A percentile compares a stretch with the other conserved stretches of the same genome.
These are phyloP conservation scores for Notodonta ziczac DNA, from an alignment of 2,888 invertebrate species.

Conservation along the genomic window DNA sequence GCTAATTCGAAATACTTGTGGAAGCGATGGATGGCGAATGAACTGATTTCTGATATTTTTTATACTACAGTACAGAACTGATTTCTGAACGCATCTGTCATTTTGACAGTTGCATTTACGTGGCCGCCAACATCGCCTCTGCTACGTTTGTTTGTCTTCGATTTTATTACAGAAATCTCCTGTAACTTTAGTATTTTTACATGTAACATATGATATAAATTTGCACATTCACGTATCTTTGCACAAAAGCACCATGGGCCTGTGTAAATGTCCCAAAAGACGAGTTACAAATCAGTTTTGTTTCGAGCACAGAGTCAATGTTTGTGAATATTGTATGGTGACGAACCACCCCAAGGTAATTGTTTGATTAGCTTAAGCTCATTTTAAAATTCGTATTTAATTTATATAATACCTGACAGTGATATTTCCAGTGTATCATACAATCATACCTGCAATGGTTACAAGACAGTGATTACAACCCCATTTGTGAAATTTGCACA, in stretches of 20 bases:
- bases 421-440: conserved; percentile 94
- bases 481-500: conserved; percentile 95
- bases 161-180: conserved; percentile 23
- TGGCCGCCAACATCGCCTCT: conserved; percentile 47
- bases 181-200: conserved; percentile 20
- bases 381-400: background rate
- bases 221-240: conserved; percentile 11
- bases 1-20: no score
- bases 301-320: conserved; percentile 99
- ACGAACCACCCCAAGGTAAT: conserved; percentile 96
- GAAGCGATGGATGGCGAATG: no score
- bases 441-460: conserved; percentile 99
- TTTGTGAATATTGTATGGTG: conserved; percentile 99
- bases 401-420: background rate
- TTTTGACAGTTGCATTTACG: conserved; percentile 57
- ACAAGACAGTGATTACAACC: conserved; percentile 98
- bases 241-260: conserved; percentile 89
- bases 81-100: conserved; percentile 17
- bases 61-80: no score
- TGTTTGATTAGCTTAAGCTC: background rate
- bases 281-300: conserved; percentile 99
- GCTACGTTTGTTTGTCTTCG: conserved; percentile 46
- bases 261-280: conserved; percentile 99
- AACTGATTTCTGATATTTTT: background rate
- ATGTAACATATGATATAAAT: conserved; percentile 18